Evolutionary conservation across 1,140 invertebrate species (phyloP).

Genomic region (Nylanderia fulva): DNA sequence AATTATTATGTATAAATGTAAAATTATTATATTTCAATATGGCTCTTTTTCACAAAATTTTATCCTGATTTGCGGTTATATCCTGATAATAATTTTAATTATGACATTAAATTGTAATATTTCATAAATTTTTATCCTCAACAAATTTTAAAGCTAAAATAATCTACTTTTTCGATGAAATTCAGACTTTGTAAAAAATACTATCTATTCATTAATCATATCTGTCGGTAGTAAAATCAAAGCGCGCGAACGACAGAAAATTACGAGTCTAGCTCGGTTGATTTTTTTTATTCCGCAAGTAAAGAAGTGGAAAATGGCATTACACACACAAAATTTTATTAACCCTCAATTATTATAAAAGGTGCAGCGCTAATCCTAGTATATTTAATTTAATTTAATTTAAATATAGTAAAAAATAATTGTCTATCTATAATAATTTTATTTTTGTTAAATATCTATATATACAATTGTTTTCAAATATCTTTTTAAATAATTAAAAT

Average conservation of each 20-base stretch:
- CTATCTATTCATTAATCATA: not conserved
- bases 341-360: conserved; percentile 41
- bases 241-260: conserved; percentile 61
- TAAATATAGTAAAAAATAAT: not conserved
- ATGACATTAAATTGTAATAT: not conserved
- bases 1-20: conserved; percentile 10
- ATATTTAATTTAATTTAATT: not conserved
- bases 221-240: conserved; percentile 22
- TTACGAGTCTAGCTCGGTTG: conserved; percentile 34
- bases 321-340: conserved; percentile 47
- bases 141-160: not conserved
- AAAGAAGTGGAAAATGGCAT: conserved; percentile 21
- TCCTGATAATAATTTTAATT: conserved; percentile 11
- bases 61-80: not conserved
- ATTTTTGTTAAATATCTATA: not conserved
- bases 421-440: not conserved
- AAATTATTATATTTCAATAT: conserved; percentile 31
- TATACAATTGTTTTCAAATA: conserved; percentile 3
- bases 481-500: conserved; percentile 6
- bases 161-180: not conserved
- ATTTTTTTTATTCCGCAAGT: conserved; percentile 43
- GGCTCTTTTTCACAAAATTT: not conserved
- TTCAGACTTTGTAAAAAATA: not conserved
- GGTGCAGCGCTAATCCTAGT: conserved; percentile 1
- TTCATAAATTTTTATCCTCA: not conserved